Base-by-base conservation (phyloP, 1,140 invertebrate species). In the Chlorops oryzae region DNA sequence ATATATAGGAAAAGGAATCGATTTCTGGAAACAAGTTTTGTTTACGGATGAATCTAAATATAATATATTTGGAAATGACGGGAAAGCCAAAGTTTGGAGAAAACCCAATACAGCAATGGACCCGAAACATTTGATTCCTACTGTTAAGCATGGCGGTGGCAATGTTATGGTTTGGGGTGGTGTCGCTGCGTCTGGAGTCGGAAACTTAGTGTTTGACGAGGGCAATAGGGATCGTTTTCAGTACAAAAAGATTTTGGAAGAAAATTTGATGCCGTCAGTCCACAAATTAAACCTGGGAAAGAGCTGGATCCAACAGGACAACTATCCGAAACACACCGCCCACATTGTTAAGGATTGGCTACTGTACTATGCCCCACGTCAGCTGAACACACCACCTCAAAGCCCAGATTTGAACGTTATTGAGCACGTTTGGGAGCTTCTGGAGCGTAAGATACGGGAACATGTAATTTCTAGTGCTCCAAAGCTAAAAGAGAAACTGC, bases 141-240 rank as follows among this genome's bases (percentile, higher is more conserved):
- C 73, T 7, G 61, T 74, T 12, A 74, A 74, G 55, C 62, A 72
- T 51, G 61, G 65, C 43, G 60, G 62, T 17, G 62, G 62, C 22
- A 47, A 25, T 40, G 40, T 63, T 3, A 66, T 73, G 62, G 58
- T 70, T 9, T 72, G 67, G 67, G 69, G 61, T 12, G 59, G 46
- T 42, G 59, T 73, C 47, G 47, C 54, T n/a, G 41, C 47, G 0
- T 23, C 27, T 42, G 64, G 60, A 13, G 58, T 68, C 4, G 61
- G 61, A 9, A 49, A 51, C n/a, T 27, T 73, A 20, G 40, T 40
- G 10, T 50, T 58, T 42, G 52, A 69, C 25, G 47, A 58, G 21
- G 53, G 51, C 18, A 56, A 25, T 24, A 52, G 55, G 54, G 44
- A 58, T 44, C 48, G 25, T 4, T 24, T 17, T 27, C 37, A 51